phyloP scores from a whole-genome alignment of 1,140 invertebrate species.

The Drosophila elegans region DNA sequence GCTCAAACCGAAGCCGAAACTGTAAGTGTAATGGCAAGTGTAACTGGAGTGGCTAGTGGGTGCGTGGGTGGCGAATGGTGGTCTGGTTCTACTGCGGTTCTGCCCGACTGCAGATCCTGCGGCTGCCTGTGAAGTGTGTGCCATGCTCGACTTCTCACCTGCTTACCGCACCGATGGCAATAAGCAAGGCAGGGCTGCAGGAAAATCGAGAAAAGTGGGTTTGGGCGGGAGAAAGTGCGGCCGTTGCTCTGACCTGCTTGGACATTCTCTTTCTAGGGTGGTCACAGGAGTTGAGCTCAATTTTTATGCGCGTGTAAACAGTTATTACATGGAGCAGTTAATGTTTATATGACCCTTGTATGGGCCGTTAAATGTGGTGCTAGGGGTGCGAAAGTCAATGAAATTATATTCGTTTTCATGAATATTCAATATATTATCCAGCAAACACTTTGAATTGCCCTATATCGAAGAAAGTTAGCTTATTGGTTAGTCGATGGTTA shows the following conservation, averaged over 20 bases:
- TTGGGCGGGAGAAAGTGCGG: slow-evolving; percentile 1
- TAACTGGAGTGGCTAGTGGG: slow-evolving; percentile 28
- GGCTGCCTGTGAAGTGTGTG: slow-evolving; percentile 41
- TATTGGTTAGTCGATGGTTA: no score
- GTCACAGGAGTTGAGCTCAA: slow-evolving; percentile 16
- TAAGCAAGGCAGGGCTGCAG: slow-evolving; percentile 19
- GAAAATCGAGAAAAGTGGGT: slow-evolving; percentile 1
- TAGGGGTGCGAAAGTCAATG: slow-evolving; percentile 18
- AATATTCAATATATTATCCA: background rate
- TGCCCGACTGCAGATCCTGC: slow-evolving; percentile 34
- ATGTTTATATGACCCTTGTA: slow-evolving; percentile 26
- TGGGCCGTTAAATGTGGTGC: slow-evolving; percentile 12
- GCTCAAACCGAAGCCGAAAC: slow-evolving; percentile 20
- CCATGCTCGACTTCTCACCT: slow-evolving; percentile 43
- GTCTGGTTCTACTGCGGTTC: slow-evolving; percentile 28
- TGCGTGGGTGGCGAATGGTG: slow-evolving; percentile 4
- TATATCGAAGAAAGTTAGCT: no score
- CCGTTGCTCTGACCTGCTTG: slow-evolving; percentile 22
- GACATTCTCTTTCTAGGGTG: slow-evolving; percentile 23
- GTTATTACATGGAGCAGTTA: slow-evolving; percentile 30
- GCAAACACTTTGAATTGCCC: no score
- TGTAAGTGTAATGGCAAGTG: slow-evolving; percentile 39
- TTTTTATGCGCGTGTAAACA: slow-evolving; percentile 39
- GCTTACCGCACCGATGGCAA: slow-evolving; percentile 39
- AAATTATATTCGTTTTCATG: slow-evolving; percentile 16